These are phyloP conservation scores for Centrocercus urophasianus DNA, from an alignment of 2,113 vertebrate species.

Conservation along the genomic window DNA sequence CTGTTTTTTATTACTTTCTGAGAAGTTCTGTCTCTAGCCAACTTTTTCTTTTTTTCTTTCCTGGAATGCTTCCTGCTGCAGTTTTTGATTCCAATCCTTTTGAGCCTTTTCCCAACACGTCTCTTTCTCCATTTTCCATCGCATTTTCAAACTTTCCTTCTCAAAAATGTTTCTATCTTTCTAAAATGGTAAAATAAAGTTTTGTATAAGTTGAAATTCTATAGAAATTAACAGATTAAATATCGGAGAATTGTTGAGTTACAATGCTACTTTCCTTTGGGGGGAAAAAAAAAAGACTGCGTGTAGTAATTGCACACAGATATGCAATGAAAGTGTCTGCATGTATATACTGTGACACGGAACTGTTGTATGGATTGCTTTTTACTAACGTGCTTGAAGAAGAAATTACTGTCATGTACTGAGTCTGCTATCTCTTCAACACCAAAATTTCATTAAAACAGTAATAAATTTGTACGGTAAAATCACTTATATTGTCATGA, in stretches of 20 bases:
- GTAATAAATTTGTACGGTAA: neutral
- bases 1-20: neutral
- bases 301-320: neutral
- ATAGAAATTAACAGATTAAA: neutral
- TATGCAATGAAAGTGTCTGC: neutral
- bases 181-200: neutral
- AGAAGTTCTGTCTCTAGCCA: neutral
- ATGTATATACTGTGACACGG: neutral
- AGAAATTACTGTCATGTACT: neutral
- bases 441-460: neutral
- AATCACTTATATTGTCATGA: neutral
- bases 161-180: accelerated
- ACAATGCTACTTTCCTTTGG: neutral
- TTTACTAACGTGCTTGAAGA: neutral
- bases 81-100: neutral
- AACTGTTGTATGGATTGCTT: neutral
- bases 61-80: neutral
- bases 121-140: neutral
- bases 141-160: neutral
- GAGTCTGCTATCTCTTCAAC: neutral
- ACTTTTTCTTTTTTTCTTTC: neutral
- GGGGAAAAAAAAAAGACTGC: neutral
- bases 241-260: neutral
- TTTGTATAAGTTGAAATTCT: neutral
- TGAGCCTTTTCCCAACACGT: neutral